Evolutionary conservation across 2,113 vertebrate genomes (phyloP).

Genomic region (Zonotrichia leucophrys): DNA sequence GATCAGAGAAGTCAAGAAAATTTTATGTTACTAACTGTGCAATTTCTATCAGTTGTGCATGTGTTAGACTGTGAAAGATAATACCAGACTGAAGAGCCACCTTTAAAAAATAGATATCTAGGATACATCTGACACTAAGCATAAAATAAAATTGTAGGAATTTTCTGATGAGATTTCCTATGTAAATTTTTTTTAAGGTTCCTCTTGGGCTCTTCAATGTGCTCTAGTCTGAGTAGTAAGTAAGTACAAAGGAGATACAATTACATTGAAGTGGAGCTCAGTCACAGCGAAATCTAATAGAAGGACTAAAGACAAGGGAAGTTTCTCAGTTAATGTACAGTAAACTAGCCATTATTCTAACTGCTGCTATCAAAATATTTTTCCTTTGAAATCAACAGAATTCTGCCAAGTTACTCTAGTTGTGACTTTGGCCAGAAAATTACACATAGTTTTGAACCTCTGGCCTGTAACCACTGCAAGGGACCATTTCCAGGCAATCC

Average conservation of each 20-base stretch:
- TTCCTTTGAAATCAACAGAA: slow-evolving; percentile 12
- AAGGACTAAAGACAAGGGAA: background rate
- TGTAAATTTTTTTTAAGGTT: background rate
- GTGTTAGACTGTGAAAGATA: background rate
- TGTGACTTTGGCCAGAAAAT: background rate
- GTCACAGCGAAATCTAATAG: background rate
- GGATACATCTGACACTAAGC: background rate
- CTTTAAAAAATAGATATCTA: background rate
- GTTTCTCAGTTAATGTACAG: background rate
- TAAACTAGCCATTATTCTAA: background rate
- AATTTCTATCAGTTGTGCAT: background rate
- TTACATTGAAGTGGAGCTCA: background rate
- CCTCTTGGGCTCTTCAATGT: background rate
- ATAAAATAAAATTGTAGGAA: background rate
- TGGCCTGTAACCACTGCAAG: background rate
- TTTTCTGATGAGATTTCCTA: background rate
- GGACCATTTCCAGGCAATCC: background rate
- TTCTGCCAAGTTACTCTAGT: background rate
- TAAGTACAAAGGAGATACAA: background rate
- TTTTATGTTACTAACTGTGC: background rate
- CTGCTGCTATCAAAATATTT: background rate
- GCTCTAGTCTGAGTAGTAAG: background rate
- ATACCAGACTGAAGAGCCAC: background rate
- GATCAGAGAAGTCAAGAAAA: slow-evolving; percentile 4
- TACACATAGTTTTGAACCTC: background rate